Base-by-base conservation (phyloP, 2,113 vertebrate species). In the Irena cyanogastra region DNA sequence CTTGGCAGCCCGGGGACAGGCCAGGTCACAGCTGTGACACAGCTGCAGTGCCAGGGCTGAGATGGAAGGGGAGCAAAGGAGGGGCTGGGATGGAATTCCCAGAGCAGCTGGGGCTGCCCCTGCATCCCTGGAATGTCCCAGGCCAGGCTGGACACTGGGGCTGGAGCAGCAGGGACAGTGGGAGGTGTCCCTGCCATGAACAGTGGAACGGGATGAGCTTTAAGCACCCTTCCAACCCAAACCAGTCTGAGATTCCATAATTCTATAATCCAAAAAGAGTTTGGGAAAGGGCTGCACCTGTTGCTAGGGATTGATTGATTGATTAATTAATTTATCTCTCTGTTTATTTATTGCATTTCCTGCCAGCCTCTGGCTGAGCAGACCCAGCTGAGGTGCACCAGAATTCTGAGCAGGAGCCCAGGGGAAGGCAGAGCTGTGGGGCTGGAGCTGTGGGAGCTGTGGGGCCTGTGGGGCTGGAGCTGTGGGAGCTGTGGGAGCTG, bases 1-100 rank as follows among this genome's bases (percentile, higher is more conserved):
- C 4, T 45, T n/a, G 41, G 28, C 70, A 45, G 1, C 16, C 37
- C 2, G 0, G 1, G 52, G 60, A 4, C 39, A 3, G 50, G 26
- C 7, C 7, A 15, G 60, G 64, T 4, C 63, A 75, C 16, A 21
- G 1, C 60, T 49, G 49, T 2, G 53, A 24, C 41, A 9, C 0
- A 3, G 45, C 56, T 4, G 7, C 42, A 22, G 75, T 16, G 63
- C 6, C 47, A 18, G 6, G 33, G 37, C 7, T 19, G 27, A 33
- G 6, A 19, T 24, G 59, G 39, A 44, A 19, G 1, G 12, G 19
- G 17, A 64, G 13, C 1, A 17, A 23, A 41, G 39, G 28, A 44
- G 28, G 2, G 17, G 33, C 39, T 77, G 68, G 57, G 4, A 63
- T 4, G 17, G 57, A 6, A 2, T 70, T 3, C 44, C 15, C 54